Evolutionary conservation across 2,797 vertebrate genomes (phyloP).

Genomic region (Molothrus ater): DNA sequence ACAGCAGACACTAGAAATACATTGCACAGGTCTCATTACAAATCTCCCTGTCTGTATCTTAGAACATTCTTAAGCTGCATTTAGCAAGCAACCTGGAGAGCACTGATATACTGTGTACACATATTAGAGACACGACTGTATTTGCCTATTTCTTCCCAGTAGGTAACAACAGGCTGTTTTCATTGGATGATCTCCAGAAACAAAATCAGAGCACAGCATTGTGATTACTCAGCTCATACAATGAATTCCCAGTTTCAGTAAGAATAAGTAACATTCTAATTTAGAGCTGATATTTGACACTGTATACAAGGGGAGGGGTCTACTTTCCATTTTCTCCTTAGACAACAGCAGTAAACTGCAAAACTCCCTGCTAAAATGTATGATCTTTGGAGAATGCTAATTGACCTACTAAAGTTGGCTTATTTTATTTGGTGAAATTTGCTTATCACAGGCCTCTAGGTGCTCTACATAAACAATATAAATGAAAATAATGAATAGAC

Average conservation of each 20-base stretch:
- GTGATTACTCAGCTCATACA: slow-evolving; percentile 61
- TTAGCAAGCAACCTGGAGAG: slow-evolving; percentile 59
- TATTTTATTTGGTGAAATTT: slow-evolving; percentile 61
- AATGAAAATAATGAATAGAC: slow-evolving; percentile 66
- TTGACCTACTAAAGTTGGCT: slow-evolving; percentile 68
- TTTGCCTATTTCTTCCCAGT: slow-evolving; percentile 65
- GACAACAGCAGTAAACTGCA: slow-evolving; percentile 24
- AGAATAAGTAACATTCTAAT: slow-evolving; percentile 60
- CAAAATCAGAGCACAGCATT: slow-evolving; percentile 55
- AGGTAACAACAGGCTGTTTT: slow-evolving; percentile 58
- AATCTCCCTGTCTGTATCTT: slow-evolving; percentile 35
- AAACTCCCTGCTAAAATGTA: slow-evolving; percentile 23
- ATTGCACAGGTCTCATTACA: slow-evolving; percentile 34
- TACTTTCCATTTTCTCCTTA: slow-evolving; percentile 41
- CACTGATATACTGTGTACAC: slow-evolving; percentile 42
- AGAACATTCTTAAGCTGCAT: slow-evolving; percentile 49
- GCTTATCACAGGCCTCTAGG: slow-evolving; percentile 67
- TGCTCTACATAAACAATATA: slow-evolving; percentile 66
- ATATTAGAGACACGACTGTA: slow-evolving; percentile 48
- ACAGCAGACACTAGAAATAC: slow-evolving; percentile 9
- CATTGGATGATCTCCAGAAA: slow-evolving; percentile 60
- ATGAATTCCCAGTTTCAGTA: slow-evolving; percentile 58
- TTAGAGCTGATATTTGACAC: slow-evolving; percentile 53
- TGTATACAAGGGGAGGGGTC: background rate
- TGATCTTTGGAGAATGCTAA: slow-evolving; percentile 66